Conservation (phyloP, 1,140 invertebrate species). For the Argopecten irradians region DNA sequence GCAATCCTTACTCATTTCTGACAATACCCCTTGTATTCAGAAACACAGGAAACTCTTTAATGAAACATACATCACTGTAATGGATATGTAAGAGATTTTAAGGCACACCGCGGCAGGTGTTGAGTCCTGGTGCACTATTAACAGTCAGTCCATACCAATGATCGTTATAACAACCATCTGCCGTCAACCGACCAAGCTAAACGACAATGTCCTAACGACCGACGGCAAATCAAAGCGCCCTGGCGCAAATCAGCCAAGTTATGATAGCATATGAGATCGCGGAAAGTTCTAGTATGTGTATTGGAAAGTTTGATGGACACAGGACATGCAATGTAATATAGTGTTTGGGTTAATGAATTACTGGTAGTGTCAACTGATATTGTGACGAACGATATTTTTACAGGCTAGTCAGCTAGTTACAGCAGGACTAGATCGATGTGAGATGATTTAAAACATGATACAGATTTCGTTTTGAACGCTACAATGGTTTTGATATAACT, state of each 20-base stretch:
- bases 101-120: background rate
- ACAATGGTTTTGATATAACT: background rate
- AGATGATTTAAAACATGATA: background rate
- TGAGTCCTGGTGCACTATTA: background rate
- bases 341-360: background rate
- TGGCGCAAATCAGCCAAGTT: background rate
- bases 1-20: too few species aligned
- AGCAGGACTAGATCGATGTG: background rate
- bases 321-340: background rate
- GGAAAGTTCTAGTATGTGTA: background rate
- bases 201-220: background rate
- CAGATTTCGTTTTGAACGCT: background rate
- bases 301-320: background rate
- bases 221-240: background rate
- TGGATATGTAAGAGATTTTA: background rate
- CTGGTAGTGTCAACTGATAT: background rate
- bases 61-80: background rate
- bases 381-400: background rate
- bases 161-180: background rate
- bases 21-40: background rate
- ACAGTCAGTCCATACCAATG: background rate
- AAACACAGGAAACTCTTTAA: background rate
- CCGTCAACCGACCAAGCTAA: background rate
- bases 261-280: background rate
- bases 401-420: background rate